phyloP scores from a whole-genome alignment of 1,140 invertebrate species.

The Orussus abietinus region DNA sequence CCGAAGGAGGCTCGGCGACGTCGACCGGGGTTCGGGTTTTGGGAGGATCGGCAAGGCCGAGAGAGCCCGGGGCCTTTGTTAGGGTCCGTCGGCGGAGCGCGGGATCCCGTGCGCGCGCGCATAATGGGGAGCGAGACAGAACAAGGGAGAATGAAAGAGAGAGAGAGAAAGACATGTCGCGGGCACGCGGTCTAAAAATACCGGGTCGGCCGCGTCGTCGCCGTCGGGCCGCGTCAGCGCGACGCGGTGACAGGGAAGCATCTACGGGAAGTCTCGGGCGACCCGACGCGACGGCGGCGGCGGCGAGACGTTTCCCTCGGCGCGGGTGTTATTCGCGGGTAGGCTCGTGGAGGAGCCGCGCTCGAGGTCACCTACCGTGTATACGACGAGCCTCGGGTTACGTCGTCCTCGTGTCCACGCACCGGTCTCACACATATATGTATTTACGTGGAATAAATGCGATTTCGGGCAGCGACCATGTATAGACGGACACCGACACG shows the following conservation, averaged over 20 bases:
- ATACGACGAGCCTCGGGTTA: constrained; percentile 23
- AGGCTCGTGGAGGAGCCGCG: not conserved
- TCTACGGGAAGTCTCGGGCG: not conserved
- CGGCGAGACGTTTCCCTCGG: constrained; percentile 8
- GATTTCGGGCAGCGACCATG: constrained; percentile 36
- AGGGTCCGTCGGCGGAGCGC: too few species aligned
- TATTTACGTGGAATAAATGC: constrained; percentile 25
- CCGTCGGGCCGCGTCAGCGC: constrained; percentile 1
- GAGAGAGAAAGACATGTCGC: constrained; percentile 2
- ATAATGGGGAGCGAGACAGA: not conserved
- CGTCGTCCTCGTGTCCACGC: constrained; percentile 25
- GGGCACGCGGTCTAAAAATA: not conserved
- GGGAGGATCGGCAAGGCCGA: too few species aligned
- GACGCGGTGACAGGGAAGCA: constrained; percentile 11
- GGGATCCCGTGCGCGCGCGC: too few species aligned
- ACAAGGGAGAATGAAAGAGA: not conserved
- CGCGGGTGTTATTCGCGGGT: not conserved
- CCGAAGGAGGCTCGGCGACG: too few species aligned
- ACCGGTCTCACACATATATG: constrained; percentile 43
- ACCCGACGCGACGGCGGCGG: constrained; percentile 19
- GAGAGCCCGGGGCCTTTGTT: too few species aligned
- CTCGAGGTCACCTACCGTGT: constrained; percentile 44
- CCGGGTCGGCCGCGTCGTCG: not conserved
- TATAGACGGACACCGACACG: constrained; percentile 49
- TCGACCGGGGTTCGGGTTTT: too few species aligned